Evolutionary conservation across 64 coral and sea anemone species (phyloP), one percentile per base, ranked within the genome.

Genomic region (Porites lutea): DNA sequence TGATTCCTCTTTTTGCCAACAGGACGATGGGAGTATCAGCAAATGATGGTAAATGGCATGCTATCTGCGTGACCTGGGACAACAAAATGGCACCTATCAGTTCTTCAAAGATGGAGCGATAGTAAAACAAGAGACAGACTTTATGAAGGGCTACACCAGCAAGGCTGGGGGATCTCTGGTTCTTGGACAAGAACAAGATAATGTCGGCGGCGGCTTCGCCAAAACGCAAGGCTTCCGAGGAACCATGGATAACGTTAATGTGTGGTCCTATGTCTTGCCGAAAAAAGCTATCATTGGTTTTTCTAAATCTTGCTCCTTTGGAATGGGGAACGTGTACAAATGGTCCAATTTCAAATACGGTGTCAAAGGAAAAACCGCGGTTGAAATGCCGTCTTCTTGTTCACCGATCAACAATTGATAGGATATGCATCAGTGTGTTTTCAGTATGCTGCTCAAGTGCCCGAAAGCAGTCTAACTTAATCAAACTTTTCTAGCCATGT

Each of bases 181-280:
- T 5, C 53, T 55, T 0, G 53, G 53, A 55, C 53, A 55, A 55
- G 53, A 55, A 18, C 96, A 98, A 59, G 96, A 98, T 59, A 71
- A 48, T 27, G 43, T 98, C 13, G 93, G 72, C 2, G 91, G 93
- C 46, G 89, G 95, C 8, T 98, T 95, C 70, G n/a, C n/a, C n/a
- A n/a, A n/a, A n/a, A n/a, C n/a, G n/a, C n/a, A n/a, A n/a, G n/a
- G 15, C n/a, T 6, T 22, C 64, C 64, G 19, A 67, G 64, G 64
- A 20, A 18, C n/a, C 15, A 16, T 67, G 64, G 7, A 12, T 5
- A 67, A 67, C n/a, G 64, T 67, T 16, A 67, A 67, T 15, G 64
- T 67, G 14, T 67, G 64, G 64, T 67, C 64, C 5, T 67, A 67
- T 15, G n/a, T 20, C 64, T 15, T 67, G 0, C 13, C 64, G 0